Percentiles rank a stretch among this genome's conserved stretches.
These are phyloP conservation scores for Cyprinodon brontotheroides DNA, from an alignment of 2,113 vertebrate genomes.

Conservation along the genomic window DNA sequence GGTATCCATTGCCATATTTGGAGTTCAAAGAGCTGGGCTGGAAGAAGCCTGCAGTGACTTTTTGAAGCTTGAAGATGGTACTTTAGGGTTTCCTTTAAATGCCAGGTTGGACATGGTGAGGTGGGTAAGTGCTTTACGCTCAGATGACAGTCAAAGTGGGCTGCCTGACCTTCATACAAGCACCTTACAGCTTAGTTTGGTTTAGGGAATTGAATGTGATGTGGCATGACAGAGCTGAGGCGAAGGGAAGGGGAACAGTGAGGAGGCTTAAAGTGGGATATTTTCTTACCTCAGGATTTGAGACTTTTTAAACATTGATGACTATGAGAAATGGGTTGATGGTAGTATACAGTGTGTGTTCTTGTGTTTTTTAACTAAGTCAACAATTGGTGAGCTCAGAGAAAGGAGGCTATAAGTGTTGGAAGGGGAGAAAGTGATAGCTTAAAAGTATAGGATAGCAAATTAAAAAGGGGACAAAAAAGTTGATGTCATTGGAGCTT, in stretches of 20 bases:
- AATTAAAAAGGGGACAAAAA: neutral
- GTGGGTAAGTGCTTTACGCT: constrained; percentile 62
- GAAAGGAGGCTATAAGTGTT: neutral
- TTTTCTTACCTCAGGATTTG: constrained; percentile 59
- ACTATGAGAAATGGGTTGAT: neutral
- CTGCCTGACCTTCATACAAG: constrained; percentile 53
- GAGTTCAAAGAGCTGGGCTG: constrained; percentile 21
- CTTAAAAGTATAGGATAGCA: neutral
- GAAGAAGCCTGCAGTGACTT: constrained; percentile 17
- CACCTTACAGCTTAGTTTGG: constrained; percentile 55
- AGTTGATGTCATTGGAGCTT: constrained; percentile 4
- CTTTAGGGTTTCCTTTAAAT: constrained; percentile 64
- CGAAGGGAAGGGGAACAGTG: constrained; percentile 48
- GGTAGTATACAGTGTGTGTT: neutral
- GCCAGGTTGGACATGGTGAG: constrained; percentile 48
- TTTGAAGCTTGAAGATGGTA: constrained; percentile 16
- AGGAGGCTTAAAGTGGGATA: constrained; percentile 61
- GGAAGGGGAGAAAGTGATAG: neutral
- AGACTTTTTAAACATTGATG: constrained; percentile 21
- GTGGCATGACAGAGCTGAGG: constrained; percentile 42
- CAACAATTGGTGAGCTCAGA: neutral
- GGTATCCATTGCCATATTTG: constrained; percentile 33
- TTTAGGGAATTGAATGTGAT: constrained; percentile 68
- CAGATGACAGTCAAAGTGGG: constrained; percentile 62
- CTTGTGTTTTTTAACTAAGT: constrained; percentile 1